A percentile compares a stretch with the other conserved stretches of the same genome.
Conservation (phyloP, 2,797 vertebrate species). For the Chrosomus eos region DNA sequence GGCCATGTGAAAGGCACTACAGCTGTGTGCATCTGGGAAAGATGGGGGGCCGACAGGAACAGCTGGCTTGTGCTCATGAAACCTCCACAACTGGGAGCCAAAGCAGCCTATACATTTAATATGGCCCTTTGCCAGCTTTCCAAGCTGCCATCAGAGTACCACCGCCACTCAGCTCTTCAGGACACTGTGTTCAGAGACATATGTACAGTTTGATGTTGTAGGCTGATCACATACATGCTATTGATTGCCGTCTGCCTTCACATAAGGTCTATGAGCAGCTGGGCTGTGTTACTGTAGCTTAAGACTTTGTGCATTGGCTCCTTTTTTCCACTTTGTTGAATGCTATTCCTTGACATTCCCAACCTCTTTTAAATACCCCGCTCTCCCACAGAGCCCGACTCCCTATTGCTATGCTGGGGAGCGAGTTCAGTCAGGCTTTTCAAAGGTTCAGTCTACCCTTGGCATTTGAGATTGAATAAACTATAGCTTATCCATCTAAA, state of each 20-base stretch:
- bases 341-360: conserved; percentile 35
- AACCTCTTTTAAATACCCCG: conserved; percentile 30
- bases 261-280: conserved; percentile 7
- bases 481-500: conserved; percentile 62
- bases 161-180: conserved; percentile 40
- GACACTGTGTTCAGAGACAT: conserved; percentile 47
- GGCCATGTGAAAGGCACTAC: conserved; percentile 30
- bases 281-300: neutral
- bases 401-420: conserved; percentile 32
- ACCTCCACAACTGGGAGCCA: conserved; percentile 48
- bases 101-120: conserved; percentile 55
- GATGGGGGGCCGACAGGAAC: conserved; percentile 56
- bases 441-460: conserved; percentile 50
- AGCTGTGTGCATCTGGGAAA: conserved; percentile 53
- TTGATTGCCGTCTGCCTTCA: neutral
- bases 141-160: conserved; percentile 53
- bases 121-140: conserved; percentile 50
- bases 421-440: conserved; percentile 44
- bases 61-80: conserved; percentile 62
- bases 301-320: neutral
- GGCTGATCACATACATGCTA: neutral
- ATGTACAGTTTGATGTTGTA: neutral
- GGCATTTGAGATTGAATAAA: conserved; percentile 63
- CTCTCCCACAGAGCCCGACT: conserved; percentile 37
- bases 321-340: conserved; percentile 29